Percentiles rank a stretch among this genome's conserved stretches.
Evolutionary conservation across 1,140 invertebrate species (phyloP).

Genomic region (Cydia fagiglandana): DNA sequence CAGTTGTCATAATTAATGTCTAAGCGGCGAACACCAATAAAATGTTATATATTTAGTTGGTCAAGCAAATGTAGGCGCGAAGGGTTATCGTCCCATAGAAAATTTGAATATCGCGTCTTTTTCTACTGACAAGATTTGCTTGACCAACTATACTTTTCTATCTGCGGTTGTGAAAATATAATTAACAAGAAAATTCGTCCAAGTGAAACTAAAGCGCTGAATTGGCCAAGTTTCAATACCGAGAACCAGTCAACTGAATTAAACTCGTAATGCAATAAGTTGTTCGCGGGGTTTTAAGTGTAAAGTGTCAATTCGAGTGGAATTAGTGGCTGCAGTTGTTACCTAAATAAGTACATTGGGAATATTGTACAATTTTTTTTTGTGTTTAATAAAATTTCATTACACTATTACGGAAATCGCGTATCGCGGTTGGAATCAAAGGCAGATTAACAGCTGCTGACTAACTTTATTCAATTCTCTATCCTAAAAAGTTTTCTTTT

Average conservation of each 20-base stretch:
- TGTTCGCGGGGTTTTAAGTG: background rate
- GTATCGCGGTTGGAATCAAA: too few species aligned
- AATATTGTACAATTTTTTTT: background rate
- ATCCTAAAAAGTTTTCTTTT: too few species aligned
- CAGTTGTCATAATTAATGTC: too few species aligned
- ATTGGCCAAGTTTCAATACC: constrained; percentile 9
- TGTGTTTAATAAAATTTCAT: too few species aligned
- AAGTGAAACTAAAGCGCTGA: constrained; percentile 12
- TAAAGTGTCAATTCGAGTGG: background rate
- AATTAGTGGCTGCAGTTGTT: background rate
- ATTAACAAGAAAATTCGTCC: constrained; percentile 9
- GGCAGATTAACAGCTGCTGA: too few species aligned
- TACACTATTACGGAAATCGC: too few species aligned
- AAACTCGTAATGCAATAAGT: constrained; percentile 11
- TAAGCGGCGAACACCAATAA: background rate
- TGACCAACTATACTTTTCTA: background rate
- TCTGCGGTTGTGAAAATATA: constrained; percentile 2
- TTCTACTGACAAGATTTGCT: too few species aligned
- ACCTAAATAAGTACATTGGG: background rate
- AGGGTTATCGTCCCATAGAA: too few species aligned
- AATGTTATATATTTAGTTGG: background rate
- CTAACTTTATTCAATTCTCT: too few species aligned
- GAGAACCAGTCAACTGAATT: constrained; percentile 3
- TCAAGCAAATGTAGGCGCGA: too few species aligned
- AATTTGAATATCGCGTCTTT: too few species aligned